These are phyloP conservation scores for Amphibalanus amphitrite DNA, from an alignment of 1,140 invertebrate genomes.

Conservation along the genomic window DNA sequence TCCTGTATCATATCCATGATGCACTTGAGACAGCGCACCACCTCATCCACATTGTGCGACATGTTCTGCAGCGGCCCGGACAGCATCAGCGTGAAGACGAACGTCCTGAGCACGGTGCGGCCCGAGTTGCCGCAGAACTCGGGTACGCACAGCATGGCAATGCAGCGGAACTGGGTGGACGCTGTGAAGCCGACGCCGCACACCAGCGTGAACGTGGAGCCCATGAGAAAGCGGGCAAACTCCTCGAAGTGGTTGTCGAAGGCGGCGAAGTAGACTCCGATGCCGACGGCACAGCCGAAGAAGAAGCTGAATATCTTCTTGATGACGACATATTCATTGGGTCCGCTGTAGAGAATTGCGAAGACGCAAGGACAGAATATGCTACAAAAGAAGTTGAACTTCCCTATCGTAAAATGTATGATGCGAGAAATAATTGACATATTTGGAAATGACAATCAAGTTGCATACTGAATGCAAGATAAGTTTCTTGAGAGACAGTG, in stretches of 20 bases:
- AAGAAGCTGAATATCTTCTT: neutral
- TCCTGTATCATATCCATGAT: neutral
- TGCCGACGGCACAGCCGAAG: neutral
- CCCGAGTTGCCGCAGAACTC: conserved; percentile 3
- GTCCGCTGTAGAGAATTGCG: neutral
- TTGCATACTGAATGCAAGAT: conserved; percentile 3
- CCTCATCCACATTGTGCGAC: neutral
- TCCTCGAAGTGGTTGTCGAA: conserved; percentile 2
- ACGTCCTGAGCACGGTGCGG: neutral
- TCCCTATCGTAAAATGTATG: neutral
- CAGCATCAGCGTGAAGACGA: neutral
- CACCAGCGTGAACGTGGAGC: neutral
- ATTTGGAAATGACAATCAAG: neutral
- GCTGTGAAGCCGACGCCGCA: neutral
- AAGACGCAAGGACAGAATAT: neutral
- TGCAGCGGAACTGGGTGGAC: neutral
- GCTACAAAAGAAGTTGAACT: neutral
- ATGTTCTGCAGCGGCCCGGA: neutral
- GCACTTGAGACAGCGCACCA: neutral
- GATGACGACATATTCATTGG: neutral
- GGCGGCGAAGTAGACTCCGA: neutral
- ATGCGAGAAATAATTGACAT: neutral
- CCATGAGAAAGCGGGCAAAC: neutral
- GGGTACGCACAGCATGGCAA: neutral
- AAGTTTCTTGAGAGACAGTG: neutral